phyloP scores from a whole-genome alignment of 1,140 invertebrate species.

The Zaprionus lachaisei region DNA sequence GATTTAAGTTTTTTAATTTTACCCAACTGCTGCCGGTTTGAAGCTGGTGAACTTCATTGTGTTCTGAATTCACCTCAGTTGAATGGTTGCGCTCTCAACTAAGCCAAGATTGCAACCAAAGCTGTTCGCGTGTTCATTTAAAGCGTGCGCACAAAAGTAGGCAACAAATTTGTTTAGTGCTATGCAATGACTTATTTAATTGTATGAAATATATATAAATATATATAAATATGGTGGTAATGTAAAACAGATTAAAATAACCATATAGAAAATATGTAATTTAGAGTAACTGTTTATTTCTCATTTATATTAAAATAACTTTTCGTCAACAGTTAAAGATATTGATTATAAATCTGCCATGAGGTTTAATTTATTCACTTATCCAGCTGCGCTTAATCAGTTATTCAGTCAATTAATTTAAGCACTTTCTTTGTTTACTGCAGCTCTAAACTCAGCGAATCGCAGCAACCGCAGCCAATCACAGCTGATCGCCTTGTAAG shows the following conservation, averaged over 20 bases:
- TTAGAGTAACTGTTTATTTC: too few species aligned
- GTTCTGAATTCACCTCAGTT: neutral
- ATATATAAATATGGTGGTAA: too few species aligned
- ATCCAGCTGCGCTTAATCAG: too few species aligned
- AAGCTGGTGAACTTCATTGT: neutral
- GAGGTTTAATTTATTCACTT: too few species aligned
- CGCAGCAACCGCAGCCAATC: neutral
- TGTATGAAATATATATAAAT: too few species aligned
- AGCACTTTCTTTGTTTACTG: neutral
- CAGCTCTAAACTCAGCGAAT: neutral
- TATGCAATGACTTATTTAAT: too few species aligned
- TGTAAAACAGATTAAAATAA: too few species aligned
- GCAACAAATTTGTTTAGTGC: neutral
- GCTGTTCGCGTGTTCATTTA: neutral
- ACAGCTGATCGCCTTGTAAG: neutral
- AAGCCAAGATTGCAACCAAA: conserved; percentile 10
- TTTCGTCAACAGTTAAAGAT: too few species aligned
- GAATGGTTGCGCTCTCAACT: neutral
- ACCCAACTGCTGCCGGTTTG: neutral
- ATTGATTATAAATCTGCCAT: too few species aligned
- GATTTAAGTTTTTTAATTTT: neutral
- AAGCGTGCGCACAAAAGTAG: neutral
- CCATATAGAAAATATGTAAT: too few species aligned
- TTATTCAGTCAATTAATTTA: neutral
- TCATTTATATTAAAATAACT: too few species aligned